Evolutionary conservation across 2,888 invertebrate species (phyloP).

Genomic region (Cryptocephalus primarius): DNA sequence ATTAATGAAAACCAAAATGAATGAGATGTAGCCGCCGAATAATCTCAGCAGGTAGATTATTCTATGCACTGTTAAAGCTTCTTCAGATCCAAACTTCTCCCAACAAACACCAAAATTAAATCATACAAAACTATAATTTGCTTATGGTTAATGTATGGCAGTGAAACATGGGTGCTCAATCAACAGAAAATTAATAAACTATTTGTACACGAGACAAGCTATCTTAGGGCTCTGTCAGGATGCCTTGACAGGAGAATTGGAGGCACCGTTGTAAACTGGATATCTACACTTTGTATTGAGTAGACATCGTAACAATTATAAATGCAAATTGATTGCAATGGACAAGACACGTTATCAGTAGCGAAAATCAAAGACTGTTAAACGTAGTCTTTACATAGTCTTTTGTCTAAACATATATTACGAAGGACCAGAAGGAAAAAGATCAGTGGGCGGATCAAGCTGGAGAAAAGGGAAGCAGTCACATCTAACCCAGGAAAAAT

Average conservation of each 20-base stretch:
- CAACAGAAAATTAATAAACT: neutral
- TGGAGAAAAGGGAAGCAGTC: neutral
- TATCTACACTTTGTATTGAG: too few species aligned
- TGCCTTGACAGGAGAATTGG: neutral
- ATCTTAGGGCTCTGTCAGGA: neutral
- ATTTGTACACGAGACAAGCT: neutral
- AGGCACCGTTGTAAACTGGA: neutral
- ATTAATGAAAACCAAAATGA: neutral
- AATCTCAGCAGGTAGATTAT: neutral
- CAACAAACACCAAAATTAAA: neutral
- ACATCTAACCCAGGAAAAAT: neutral
- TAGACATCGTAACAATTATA: too few species aligned
- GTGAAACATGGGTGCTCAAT: neutral
- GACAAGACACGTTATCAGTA: neutral
- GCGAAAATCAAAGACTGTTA: neutral
- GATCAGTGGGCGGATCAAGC: neutral
- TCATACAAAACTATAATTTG: neutral
- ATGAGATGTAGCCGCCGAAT: neutral
- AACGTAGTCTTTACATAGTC: too few species aligned
- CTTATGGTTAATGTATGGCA: neutral
- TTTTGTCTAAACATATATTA: too few species aligned
- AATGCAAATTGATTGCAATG: too few species aligned
- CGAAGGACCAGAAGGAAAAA: neutral
- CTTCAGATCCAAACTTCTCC: neutral
- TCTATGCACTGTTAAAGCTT: neutral